Evolutionary conservation across 2,797 vertebrate species (phyloP), one percentile per base, ranked within the genome.

Genomic region (Todus mexicanus): DNA sequence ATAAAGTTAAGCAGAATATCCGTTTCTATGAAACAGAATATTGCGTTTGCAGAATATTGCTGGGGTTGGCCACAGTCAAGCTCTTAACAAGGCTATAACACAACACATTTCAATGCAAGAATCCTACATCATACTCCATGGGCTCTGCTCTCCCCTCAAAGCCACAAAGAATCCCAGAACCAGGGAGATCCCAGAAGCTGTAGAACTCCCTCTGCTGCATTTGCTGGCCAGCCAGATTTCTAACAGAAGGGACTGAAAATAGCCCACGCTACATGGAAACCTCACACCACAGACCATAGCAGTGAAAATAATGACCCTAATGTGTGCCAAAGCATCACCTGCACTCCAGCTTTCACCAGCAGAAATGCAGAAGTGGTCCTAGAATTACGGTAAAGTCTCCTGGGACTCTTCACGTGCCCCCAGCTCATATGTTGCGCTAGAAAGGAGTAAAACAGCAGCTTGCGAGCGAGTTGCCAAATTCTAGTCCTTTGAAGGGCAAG

Each of bases 31-130:
- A 70, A 88, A 91, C 48, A 69, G 77, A 96, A 89, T 57, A 76
- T 83, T 95, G 72, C 45, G 91, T 94, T 83, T 91, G 68, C 78
- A 84, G 90, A 82, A 74, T 60, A 61, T 92, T 84, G 69, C 87
- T 75, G 64, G 70, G 73, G 59, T 11, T 92, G 38, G 35, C 35
- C 47, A 21, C 22, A 33, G 33, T 27, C 79, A 73, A 61, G 22
- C 23, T 65, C 33, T 66, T 71, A 50, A 66, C 57, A 47, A 80
- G 50, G 45, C 50, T 63, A 27, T 33, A 89, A 61, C 29, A 77
- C 68, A 33, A 53, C 10, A 51, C 45, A 65, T 50, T n/a, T 42
- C 74, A 74, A 64, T 11, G 42, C 33, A 47, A 11, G 54, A 29
- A n/a, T 20, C 47, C 26, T 23, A 7, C 25, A 31, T 35, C 83